Evolutionary conservation across 2,797 vertebrate species (phyloP), one percentile per base, ranked within the genome.

Genomic region (Myotis findleyi): DNA sequence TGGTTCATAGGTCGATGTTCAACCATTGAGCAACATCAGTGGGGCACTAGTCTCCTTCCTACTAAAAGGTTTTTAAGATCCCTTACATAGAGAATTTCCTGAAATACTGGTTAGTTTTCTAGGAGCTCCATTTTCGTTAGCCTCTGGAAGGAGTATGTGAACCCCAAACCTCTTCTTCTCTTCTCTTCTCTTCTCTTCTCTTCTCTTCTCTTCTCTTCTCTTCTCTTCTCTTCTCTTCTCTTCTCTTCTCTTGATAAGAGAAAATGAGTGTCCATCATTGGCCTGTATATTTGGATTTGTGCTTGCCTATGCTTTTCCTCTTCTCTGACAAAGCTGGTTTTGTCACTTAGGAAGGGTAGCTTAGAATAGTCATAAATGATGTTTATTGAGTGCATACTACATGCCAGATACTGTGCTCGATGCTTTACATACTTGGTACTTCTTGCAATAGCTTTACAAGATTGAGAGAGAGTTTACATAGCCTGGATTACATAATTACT

Each of bases 311-410:
- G 55, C 6, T 4, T 53, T 59, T 8, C 7, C 3, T 82, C 41
- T 77, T 73, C 14, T 17, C 17, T 44, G 27, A 64, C 36, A 94
- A 82, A 94, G 33, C 49, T 94, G 6, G 5, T 89, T 89, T 92
- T 86, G 57, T 77, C 9, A 68, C 14, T 6, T 73, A 1, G 75
- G 49, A 76, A 38, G 27, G 9, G 38, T 69, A 18, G 23, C 41
- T 64, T 55, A 89, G 59, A 92, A 69, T 49, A 41, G 4, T 55
- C 76, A 1, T 81, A 87, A 76, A 17, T 91, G 49, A 47, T 80
- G 36, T 92, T 91, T 93, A 20, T 13, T 91, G 83, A 87, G 16
- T 69, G 16, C 21, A 3, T 55, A 17, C n/a, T 80, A 53, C 49
- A 51, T 23, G 20, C 23, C 36, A 69, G 9, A 79, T 68, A 47